A percentile compares a stretch with the other conserved stretches of the same genome.
Conservation (phyloP, 1,140 invertebrate genomes). For the Cephus cinctus region DNA sequence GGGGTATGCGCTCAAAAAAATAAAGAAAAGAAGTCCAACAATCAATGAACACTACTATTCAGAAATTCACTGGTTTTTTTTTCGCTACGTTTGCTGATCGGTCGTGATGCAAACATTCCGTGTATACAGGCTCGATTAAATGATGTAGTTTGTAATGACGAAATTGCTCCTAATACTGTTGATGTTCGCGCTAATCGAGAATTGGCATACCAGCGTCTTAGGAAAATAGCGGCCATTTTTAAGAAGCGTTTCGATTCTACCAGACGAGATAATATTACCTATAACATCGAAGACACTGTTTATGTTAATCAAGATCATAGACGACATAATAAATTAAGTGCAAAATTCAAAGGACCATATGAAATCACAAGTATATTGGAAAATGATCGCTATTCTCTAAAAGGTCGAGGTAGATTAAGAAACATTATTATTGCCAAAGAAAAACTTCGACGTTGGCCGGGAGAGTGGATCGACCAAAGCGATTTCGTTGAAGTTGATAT, state of each 20-base stretch:
- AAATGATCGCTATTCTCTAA: constrained; percentile 5
- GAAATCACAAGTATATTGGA: constrained; percentile 3
- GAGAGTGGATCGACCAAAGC: no score
- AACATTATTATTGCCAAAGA: no score
- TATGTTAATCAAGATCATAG: neutral
- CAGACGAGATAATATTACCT: constrained; percentile 8
- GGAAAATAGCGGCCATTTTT: constrained; percentile 2
- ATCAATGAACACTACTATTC: no score
- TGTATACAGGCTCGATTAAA: neutral
- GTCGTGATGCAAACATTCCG: no score
- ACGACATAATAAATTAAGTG: constrained; percentile 3
- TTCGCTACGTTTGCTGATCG: no score
- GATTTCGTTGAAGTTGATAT: no score
- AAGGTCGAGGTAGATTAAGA: no score
- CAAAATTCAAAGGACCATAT: constrained; percentile 9
- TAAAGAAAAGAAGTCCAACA: no score
- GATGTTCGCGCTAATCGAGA: neutral
- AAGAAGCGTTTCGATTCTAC: constrained; percentile 2
- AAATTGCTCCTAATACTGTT: neutral
- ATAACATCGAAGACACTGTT: constrained; percentile 2
- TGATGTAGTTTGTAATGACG: neutral
- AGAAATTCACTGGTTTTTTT: no score
- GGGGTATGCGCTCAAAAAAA: no score
- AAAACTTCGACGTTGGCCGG: no score
- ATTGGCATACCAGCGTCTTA: neutral